Conservation (phyloP, 2,113 vertebrate genomes). For the Plestiodon gilberti region DNA sequence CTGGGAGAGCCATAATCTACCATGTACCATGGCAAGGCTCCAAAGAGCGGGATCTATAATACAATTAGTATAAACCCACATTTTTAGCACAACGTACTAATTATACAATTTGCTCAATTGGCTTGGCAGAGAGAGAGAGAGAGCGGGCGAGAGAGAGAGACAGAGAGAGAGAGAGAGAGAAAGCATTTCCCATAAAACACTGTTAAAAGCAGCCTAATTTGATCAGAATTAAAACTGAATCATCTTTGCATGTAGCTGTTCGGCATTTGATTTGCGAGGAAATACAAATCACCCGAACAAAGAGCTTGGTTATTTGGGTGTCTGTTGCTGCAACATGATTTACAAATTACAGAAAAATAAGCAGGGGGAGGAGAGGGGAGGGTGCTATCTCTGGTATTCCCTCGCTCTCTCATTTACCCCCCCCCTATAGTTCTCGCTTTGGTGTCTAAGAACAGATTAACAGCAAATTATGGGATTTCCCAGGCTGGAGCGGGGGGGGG, state of each 20-base stretch:
- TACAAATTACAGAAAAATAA: slow-evolving; percentile 34
- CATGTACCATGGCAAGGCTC: slow-evolving; percentile 61
- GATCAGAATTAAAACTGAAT: slow-evolving; percentile 53
- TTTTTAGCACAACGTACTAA: slow-evolving; percentile 40
- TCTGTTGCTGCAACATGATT: slow-evolving; percentile 15
- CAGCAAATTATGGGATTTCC: background rate
- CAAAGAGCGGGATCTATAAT: slow-evolving; percentile 43
- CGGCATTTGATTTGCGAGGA: slow-evolving; percentile 14
- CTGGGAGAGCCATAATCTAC: slow-evolving; percentile 39
- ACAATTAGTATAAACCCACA: slow-evolving; percentile 41
- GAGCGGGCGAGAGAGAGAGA: background rate
- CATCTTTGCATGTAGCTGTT: slow-evolving; percentile 32
- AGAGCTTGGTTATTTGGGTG: slow-evolving; percentile 11
- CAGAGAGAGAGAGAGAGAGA: background rate
- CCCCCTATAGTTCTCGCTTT: no score
- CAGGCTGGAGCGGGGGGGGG: background rate
- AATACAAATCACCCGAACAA: slow-evolving; percentile 41
- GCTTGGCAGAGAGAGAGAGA: slow-evolving; percentile 28
- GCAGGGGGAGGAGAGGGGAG: background rate
- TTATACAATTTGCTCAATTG: slow-evolving; percentile 39
- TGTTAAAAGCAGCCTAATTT: slow-evolving; percentile 44
- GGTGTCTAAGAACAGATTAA: background rate
- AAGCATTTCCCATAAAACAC: slow-evolving; percentile 30
- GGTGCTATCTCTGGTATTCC: slow-evolving; percentile 35
- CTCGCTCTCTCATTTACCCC: slow-evolving; percentile 20